phyloP scores from a whole-genome alignment of 2,113 vertebrate species.

The Atrichornis clamosus region DNA sequence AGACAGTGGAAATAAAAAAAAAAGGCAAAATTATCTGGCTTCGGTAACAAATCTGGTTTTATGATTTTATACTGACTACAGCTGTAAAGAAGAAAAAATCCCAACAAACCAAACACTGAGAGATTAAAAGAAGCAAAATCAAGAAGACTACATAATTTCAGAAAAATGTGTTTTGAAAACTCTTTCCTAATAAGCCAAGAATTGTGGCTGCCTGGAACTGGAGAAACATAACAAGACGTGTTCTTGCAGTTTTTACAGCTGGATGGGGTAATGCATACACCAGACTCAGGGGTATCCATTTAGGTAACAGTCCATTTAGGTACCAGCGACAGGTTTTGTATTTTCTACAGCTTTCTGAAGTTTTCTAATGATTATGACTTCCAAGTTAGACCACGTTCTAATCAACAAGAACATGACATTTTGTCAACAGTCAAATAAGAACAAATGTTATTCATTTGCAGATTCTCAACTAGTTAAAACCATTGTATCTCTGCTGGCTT shows the following conservation, averaged over 20 bases:
- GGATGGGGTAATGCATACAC: not conserved
- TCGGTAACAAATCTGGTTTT: not conserved
- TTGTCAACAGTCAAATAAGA: not conserved
- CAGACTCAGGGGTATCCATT: not conserved
- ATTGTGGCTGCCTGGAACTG: not conserved
- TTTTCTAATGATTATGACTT: not conserved
- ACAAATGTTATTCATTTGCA: not conserved
- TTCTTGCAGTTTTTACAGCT: not conserved
- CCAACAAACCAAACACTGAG: not conserved
- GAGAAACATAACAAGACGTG: not conserved
- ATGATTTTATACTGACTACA: not conserved
- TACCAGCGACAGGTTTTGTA: not conserved
- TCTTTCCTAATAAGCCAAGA: not conserved
- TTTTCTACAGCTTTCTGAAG: not conserved
- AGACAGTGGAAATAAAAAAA: not conserved
- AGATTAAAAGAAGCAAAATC: not conserved
- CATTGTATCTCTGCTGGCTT: not conserved
- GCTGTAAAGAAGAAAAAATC: not conserved
- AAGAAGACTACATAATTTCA: not conserved
- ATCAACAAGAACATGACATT: not conserved
- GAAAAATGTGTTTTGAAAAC: not conserved
- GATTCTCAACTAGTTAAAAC: not conserved
- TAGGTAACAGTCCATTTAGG: not conserved
- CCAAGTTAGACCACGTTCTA: not conserved
- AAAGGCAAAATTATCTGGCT: not conserved